phyloP scores from a whole-genome alignment of 2,888 invertebrate species.

The Lasius platythorax region DNA sequence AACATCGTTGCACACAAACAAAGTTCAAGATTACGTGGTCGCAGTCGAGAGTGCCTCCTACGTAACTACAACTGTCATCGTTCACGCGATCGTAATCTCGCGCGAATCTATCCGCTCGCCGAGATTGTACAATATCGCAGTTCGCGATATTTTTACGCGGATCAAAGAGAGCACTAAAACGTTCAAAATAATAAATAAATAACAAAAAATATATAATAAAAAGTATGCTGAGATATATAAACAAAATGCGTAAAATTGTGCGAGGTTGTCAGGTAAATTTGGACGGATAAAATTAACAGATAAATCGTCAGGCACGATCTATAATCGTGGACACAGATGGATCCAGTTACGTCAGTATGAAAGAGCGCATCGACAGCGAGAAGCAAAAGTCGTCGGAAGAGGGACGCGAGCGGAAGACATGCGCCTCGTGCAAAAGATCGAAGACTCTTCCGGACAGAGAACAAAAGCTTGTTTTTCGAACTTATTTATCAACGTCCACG shows the following conservation, averaged over 20 bases:
- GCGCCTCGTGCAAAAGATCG: slow-evolving; percentile 33
- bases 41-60: slow-evolving; percentile 32
- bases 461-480: slow-evolving; percentile 39
- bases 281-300: neutral
- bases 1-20: slow-evolving; percentile 79
- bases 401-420: slow-evolving; percentile 5
- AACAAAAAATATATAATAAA: neutral
- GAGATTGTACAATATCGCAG: neutral
- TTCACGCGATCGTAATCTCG: slow-evolving; percentile 42
- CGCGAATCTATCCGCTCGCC: slow-evolving; percentile 24
- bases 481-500: slow-evolving; percentile 48
- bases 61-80: slow-evolving; percentile 53
- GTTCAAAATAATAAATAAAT: neutral
- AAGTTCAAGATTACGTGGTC: slow-evolving; percentile 82
- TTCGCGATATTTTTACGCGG: neutral
- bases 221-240: neutral
- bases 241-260: neutral
- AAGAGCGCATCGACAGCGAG: neutral
- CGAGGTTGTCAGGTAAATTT: neutral
- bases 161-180: neutral
- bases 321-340: neutral
- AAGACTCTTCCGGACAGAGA: slow-evolving; percentile 10
- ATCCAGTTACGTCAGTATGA: slow-evolving; percentile 1
- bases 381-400: neutral
- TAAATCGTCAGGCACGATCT: neutral